phyloP scores from a whole-genome alignment of 2,113 vertebrate species.

The Saccopteryx bilineata region DNA sequence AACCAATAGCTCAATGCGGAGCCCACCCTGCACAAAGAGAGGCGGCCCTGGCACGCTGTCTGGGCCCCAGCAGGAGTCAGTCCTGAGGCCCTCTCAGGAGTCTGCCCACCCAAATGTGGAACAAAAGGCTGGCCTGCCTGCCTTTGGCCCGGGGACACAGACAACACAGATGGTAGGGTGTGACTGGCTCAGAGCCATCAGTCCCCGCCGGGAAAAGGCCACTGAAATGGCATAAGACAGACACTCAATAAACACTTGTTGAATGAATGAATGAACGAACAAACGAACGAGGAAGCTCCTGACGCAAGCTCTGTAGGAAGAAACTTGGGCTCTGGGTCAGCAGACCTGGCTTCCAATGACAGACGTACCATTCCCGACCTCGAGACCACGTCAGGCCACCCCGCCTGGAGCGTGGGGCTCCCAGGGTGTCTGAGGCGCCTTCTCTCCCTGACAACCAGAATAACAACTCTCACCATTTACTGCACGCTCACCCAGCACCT shows the following conservation, averaged over 20 bases:
- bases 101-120: background rate
- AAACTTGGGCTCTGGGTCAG: background rate
- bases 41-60: background rate
- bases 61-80: background rate
- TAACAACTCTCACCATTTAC: background rate
- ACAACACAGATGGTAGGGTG: background rate
- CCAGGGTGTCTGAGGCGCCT: background rate
- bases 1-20: accelerated
- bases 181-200: background rate
- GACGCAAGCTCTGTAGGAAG: background rate
- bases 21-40: background rate
- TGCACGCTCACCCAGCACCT: accelerated
- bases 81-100: too few relatives aligned
- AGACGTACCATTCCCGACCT: background rate
- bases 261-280: background rate
- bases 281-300: background rate
- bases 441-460: background rate
- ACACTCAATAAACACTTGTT: background rate
- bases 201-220: background rate
- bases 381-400: accelerated
- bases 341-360: too few relatives aligned
- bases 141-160: background rate
- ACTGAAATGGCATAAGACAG: background rate
- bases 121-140: background rate
- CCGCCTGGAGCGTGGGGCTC: background rate